Evolutionary conservation across 2,888 invertebrate species (phyloP), one percentile per base, ranked within the genome.

Genomic region (Drosophila silvestris): DNA sequence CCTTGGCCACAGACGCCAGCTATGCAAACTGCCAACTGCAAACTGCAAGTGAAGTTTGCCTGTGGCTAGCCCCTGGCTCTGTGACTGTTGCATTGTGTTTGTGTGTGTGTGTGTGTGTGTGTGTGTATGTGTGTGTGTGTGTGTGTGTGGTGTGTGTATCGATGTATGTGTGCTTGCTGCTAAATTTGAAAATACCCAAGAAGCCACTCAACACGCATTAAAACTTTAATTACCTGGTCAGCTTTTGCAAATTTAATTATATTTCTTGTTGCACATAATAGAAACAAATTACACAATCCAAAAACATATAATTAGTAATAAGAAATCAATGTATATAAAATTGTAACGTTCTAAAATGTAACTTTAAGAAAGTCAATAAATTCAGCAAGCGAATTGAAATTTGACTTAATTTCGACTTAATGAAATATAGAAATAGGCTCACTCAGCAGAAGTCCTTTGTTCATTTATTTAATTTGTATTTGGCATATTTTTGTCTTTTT

Each of bases 1-100:
- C 58, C 14, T 47, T 30, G 52, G 59, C 70, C 82, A 66, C 80
- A 82, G 68, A 57, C 67, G 82, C 56, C 74, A 69, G 72, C 78
- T 66, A 81, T 77, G 85, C 88, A 74, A 83, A 86, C 74, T 76
- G 79, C 74, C 77, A 37, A 37, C 47, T 83, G 86, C 90, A 86
- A 86, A 85, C 90, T 85, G 90, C 85, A 89, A 89, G 82, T 85
- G 85, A 85, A 85, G 88, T 85, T 90, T 85, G 85, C 74, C 90
- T 85, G 85, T 78, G 85, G 90, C 90, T 72, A 74, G 77, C 80
- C 72, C 75, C 44, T 65, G 68, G 30, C 68, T 58, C 30, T 72
- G 41, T 56, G 70, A 26, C 39, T 65, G 58, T 44, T 35, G 41
- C 53, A 58, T 26, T 59, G 22, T 37, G 16, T 19, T 19, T 67